Evolutionary conservation across 2,797 vertebrate species (phyloP), one percentile per base, ranked within the genome.

Genomic region (Enteromius unitaeniatus): DNA sequence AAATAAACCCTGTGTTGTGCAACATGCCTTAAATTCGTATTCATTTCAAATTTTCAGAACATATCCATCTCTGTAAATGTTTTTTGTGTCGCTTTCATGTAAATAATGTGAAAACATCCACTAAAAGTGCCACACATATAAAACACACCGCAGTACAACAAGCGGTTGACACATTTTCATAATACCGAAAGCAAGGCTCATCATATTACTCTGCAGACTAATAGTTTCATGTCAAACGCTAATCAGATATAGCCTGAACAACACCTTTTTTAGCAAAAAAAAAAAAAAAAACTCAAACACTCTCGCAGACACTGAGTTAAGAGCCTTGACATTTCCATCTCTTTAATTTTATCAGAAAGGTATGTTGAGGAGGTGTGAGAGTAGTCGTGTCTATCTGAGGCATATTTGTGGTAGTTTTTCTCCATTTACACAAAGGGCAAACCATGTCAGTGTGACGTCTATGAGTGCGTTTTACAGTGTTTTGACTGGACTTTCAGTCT

Each of bases 401-500:
- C 21, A 79, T 67, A 75, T 79, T 74, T 70, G 76, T 53, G 51
- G 28, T 80, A 68, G 68, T 83, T 68, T 79, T 80, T 81, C 62
- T 65, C 40, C 69, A 79, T 78, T 79, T 74, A 74, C 68, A 65
- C 37, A 85, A 83, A 83, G 81, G 77, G 37, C 70, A 80, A 42
- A 51, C 53, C 75, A 28, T 73, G 68, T 65, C 37, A 83, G 49
- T 26, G 68, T 74, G 80, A 58, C 55, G 42, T 62, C 55, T 72
- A 28, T 49, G 62, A 21, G 58, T 31, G 69, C 10, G n/a, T 75
- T 76, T 49, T 78, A 75, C 40, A n/a, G 49, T 88, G 85, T 89
- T 89, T 85, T 89, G 88, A 88, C 88, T 89, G 83, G 78, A 51
- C 49, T 45, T 58, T 79, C 34, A 76, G 76, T 81, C 78, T 84